These are phyloP conservation scores for Miniopterus natalensis DNA, from an alignment of 2,113 vertebrate species.

Conservation along the genomic window DNA sequence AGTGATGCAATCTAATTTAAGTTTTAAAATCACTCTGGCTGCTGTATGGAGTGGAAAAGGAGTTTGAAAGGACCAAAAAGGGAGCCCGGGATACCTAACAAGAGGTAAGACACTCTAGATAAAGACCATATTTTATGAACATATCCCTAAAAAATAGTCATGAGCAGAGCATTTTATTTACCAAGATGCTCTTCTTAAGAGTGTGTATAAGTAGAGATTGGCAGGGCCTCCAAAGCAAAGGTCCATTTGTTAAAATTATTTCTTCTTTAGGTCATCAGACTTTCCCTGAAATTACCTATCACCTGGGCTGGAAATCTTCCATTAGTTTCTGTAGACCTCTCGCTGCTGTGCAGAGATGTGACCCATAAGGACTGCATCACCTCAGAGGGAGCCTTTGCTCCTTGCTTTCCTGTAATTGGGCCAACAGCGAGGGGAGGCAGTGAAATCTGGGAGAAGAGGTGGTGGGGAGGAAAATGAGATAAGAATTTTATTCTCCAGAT, in stretches of 20 bases:
- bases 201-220: neutral
- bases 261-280: constrained; percentile 3
- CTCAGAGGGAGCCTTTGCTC: fast-evolving
- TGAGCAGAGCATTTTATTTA: constrained; percentile 13
- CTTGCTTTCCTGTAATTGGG: neutral
- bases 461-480: neutral
- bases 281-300: neutral
- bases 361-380: fast-evolving
- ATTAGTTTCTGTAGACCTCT: neutral
- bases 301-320: neutral
- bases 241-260: neutral
- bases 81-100: neutral
- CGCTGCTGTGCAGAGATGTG: neutral
- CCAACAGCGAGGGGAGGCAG: fast-evolving
- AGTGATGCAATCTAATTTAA: constrained; percentile 46
- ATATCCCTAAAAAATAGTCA: neutral
- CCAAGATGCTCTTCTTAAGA: neutral
- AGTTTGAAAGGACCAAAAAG: neutral
- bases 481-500: neutral
- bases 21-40: neutral
- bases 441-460: neutral
- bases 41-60: neutral
- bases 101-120: neutral
- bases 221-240: neutral
- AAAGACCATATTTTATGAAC: neutral